Conservation (phyloP, 2,888 invertebrate genomes). For the Nomada ruficornis region DNA sequence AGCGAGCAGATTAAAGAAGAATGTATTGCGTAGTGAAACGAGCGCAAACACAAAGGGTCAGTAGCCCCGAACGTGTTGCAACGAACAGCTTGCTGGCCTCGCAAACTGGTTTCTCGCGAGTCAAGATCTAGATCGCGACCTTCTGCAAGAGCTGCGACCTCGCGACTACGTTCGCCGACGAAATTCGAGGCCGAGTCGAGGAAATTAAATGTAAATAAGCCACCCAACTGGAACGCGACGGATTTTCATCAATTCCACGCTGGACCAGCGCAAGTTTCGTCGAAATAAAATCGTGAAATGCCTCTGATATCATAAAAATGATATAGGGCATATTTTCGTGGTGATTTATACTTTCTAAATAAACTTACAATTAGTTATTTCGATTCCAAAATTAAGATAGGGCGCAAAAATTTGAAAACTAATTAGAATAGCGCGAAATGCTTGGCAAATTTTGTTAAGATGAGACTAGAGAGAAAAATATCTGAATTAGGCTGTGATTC, state of each 20-base stretch:
- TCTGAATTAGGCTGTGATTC: no score
- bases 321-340: no score
- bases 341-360: no score
- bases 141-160: slow-evolving; percentile 64
- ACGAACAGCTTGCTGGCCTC: slow-evolving; percentile 65
- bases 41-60: slow-evolving; percentile 66
- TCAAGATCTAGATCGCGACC: slow-evolving; percentile 80
- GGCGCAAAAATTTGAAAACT: no score
- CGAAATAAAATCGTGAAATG: background rate
- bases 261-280: background rate
- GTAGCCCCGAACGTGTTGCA: slow-evolving; percentile 68
- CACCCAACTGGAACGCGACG: background rate
- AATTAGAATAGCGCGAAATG: no score
- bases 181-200: background rate
- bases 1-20: slow-evolving; percentile 2
- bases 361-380: no score
- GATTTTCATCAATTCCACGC: background rate
- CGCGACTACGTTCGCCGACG: slow-evolving; percentile 17
- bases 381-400: no score
- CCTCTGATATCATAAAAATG: no score
- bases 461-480: no score
- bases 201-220: slow-evolving; percentile 28
- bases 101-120: slow-evolving; percentile 77
- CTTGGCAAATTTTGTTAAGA: no score
- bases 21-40: slow-evolving; percentile 19